These are phyloP conservation scores for Ennomos quercinarius DNA, from an alignment of 2,888 invertebrate species.

Conservation along the genomic window DNA sequence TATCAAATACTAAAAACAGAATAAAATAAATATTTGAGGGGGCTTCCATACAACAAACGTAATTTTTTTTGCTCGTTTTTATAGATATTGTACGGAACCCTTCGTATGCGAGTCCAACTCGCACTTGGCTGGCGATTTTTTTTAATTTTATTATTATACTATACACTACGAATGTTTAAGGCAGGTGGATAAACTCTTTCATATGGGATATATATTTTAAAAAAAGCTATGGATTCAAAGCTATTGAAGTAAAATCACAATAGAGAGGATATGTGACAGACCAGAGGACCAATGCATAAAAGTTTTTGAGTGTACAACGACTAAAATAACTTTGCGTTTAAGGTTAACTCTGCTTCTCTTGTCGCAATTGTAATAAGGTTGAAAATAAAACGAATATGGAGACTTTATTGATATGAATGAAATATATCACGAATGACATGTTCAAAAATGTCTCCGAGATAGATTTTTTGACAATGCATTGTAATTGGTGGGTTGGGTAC, in stretches of 20 bases:
- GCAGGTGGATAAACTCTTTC: conserved; percentile 80
- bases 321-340: conserved; percentile 44
- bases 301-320: conserved; percentile 66
- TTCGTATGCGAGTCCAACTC: no score
- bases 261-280: conserved; percentile 83
- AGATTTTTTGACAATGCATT: conserved; percentile 73
- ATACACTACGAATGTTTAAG: conserved; percentile 46
- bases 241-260: conserved; percentile 78
- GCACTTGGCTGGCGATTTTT: no score
- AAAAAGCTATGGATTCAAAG: conserved; percentile 65
- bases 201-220: conserved; percentile 53
- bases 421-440: conserved; percentile 71
- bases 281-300: conserved; percentile 77
- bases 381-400: conserved; percentile 41
- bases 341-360: conserved; percentile 11
- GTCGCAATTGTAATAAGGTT: conserved; percentile 37
- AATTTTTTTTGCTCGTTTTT: no score
- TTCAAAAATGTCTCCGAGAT: conserved; percentile 81
- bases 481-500: conserved; percentile 86
- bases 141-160: no score
- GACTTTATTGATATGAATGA: conserved; percentile 10
- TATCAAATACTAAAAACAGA: no score
- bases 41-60: no score
- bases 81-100: no score
- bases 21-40: no score